Conservation (phyloP, 37 sponge, comb jelly and placozoan genomes). For the Haliclona indistincta region DNA sequence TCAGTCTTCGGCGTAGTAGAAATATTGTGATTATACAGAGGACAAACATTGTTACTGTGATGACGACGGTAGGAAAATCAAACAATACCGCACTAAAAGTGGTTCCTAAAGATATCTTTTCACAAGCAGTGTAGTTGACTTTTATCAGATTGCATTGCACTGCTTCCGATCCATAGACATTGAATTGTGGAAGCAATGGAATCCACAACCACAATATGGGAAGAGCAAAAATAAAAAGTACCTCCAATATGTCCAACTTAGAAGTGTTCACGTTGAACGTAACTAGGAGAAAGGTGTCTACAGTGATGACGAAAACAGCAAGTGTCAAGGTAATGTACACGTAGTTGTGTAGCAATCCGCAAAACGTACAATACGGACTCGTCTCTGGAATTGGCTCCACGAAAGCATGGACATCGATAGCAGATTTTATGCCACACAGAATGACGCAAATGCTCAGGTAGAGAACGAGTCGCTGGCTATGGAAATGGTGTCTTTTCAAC, state of each 20-base stretch:
- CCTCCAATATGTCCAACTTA: constrained; percentile 3
- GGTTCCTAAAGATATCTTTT: not conserved
- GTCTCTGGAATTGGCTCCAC: not conserved
- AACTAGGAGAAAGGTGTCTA: constrained; percentile 6
- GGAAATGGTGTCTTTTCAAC: constrained; percentile 40
- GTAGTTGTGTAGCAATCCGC: constrained; percentile 37
- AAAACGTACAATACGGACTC: constrained; percentile 36
- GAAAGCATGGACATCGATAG: not conserved
- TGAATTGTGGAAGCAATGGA: not conserved
- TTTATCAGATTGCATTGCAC: constrained; percentile 21
- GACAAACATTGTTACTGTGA: not conserved
- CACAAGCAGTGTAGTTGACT: not conserved
- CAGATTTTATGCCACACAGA: not conserved
- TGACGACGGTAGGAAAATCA: not conserved
- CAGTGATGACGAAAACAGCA: constrained; percentile 13
- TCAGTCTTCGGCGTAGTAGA: not conserved
- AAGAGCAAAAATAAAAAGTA: not conserved
- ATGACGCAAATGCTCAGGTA: constrained; percentile 26
- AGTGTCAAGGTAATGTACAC: constrained; percentile 5
- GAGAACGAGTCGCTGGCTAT: constrained; percentile 39
- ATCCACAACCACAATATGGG: constrained; percentile 40
- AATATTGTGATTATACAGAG: not conserved
- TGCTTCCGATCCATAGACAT: constrained; percentile 20
- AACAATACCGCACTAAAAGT: not conserved
- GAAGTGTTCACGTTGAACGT: not conserved